These are phyloP conservation scores for Sphaerodactylus townsendi DNA, from an alignment of 2,113 vertebrate genomes.

Conservation along the genomic window DNA sequence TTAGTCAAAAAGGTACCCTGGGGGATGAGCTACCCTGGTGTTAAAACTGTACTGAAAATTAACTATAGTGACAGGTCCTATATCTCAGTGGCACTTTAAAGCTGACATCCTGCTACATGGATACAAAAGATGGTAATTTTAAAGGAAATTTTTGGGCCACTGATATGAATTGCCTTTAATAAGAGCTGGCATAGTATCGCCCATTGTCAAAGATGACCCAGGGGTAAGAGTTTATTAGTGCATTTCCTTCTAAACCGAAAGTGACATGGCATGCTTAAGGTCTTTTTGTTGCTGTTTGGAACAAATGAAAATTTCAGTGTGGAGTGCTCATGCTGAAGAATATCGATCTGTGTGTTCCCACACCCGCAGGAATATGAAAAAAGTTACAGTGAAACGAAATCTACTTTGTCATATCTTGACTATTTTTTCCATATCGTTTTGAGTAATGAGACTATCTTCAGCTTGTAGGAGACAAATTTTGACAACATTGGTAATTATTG, in stretches of 20 bases:
- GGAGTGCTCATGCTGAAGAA: conserved; percentile 71
- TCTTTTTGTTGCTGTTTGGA: conserved; percentile 77
- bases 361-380: conserved; percentile 52
- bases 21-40: conserved; percentile 69
- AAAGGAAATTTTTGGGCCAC: conserved; percentile 89
- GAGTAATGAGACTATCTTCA: conserved; percentile 68
- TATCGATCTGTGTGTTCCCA: conserved; percentile 79
- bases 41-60: conserved; percentile 81
- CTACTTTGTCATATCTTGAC: conserved; percentile 71
- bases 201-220: conserved; percentile 84
- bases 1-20: conserved; percentile 68
- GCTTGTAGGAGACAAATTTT: conserved; percentile 76
- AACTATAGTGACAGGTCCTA: conserved; percentile 84
- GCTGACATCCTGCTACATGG: conserved; percentile 81
- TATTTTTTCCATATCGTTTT: conserved; percentile 66
- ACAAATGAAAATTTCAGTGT: conserved; percentile 79
- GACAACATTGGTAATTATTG: conserved; percentile 72
- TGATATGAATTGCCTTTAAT: conserved; percentile 87
- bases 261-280: conserved; percentile 83
- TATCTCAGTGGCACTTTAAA: conserved; percentile 85
- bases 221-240: conserved; percentile 87
- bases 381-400: conserved; percentile 51
- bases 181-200: conserved; percentile 84
- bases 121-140: conserved; percentile 88
- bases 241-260: conserved; percentile 80